Percentiles rank a stretch among this genome's conserved stretches.
Conservation (phyloP, 1,140 invertebrate genomes). For the Zaprionus ornatus region DNA sequence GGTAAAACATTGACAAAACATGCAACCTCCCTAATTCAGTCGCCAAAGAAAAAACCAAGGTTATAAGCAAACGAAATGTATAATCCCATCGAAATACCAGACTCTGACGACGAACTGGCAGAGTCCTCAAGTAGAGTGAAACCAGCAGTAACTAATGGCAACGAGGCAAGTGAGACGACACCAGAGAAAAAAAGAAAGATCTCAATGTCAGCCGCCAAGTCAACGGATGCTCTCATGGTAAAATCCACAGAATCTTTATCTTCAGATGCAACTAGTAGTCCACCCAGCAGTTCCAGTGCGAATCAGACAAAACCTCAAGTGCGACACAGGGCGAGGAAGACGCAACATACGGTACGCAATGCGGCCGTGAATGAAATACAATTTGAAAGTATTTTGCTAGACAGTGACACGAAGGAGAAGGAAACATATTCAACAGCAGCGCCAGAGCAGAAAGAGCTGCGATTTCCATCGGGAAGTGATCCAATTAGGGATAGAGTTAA, state of each 20-base stretch:
- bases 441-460: background rate
- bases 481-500: slow-evolving; percentile 13
- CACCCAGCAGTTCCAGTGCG: background rate
- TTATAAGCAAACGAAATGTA: slow-evolving; percentile 16
- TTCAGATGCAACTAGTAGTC: slow-evolving; percentile 16
- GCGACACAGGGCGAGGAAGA: slow-evolving; percentile 57
- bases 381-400: slow-evolving; percentile 51
- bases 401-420: background rate
- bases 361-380: slow-evolving; percentile 56
- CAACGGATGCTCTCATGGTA: background rate
- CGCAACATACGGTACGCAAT: slow-evolving; percentile 52
- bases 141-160: background rate
- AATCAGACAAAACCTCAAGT: background rate
- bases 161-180: background rate
- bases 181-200: slow-evolving; percentile 24
- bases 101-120: slow-evolving; percentile 60
- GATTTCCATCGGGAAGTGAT: background rate
- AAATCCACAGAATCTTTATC: slow-evolving; percentile 10
- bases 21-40: background rate
- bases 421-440: background rate
- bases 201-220: background rate
- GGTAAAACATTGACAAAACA: background rate
- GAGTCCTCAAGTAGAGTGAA: slow-evolving; percentile 1
- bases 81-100: slow-evolving; percentile 61
- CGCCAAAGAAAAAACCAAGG: slow-evolving; percentile 12